Evolutionary conservation across 2,113 vertebrate genomes (phyloP).

Genomic region (Lepisosteus oculatus): DNA sequence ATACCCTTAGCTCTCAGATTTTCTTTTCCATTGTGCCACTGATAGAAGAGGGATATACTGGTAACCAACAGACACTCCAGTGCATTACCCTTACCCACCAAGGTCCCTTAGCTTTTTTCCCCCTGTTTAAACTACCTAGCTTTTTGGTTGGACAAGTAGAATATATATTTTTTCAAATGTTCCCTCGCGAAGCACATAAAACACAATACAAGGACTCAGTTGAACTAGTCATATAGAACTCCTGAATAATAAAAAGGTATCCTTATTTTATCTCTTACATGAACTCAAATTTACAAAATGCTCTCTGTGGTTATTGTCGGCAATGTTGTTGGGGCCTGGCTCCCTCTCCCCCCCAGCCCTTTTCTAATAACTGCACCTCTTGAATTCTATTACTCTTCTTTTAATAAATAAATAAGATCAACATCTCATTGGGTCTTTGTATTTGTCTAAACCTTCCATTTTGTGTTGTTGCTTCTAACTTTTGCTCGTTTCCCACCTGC

Average conservation of each 20-base stretch:
- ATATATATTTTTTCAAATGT: slow-evolving; percentile 29
- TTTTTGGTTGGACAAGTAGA: slow-evolving; percentile 5
- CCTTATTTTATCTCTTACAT: slow-evolving; percentile 25
- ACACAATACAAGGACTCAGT: slow-evolving; percentile 26
- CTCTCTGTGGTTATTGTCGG: slow-evolving; percentile 9
- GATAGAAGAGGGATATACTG: too few relatives aligned
- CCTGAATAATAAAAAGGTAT: slow-evolving; percentile 33
- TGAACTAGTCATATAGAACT: slow-evolving; percentile 32
- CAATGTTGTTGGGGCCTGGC: slow-evolving; percentile 13
- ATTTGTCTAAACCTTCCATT: slow-evolving; percentile 20
- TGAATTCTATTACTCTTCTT: slow-evolving; percentile 44
- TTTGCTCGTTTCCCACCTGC: slow-evolving; percentile 16
- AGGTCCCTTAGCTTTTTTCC: too few relatives aligned
- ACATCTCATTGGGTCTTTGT: slow-evolving; percentile 20
- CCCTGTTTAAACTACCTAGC: too few relatives aligned
- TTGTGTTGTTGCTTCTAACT: slow-evolving; percentile 19
- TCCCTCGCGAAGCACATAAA: slow-evolving; percentile 34
- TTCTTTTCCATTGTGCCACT: too few relatives aligned
- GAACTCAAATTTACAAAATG: slow-evolving; percentile 38
- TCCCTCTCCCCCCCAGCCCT: not conserved
- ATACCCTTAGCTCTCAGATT: too few relatives aligned
- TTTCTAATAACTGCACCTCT: slow-evolving; percentile 47
- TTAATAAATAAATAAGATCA: slow-evolving; percentile 51
- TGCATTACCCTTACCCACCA: too few relatives aligned
- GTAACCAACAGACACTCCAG: too few relatives aligned